Conservation (phyloP, 2,888 invertebrate species). For the Junonia oenone region DNA sequence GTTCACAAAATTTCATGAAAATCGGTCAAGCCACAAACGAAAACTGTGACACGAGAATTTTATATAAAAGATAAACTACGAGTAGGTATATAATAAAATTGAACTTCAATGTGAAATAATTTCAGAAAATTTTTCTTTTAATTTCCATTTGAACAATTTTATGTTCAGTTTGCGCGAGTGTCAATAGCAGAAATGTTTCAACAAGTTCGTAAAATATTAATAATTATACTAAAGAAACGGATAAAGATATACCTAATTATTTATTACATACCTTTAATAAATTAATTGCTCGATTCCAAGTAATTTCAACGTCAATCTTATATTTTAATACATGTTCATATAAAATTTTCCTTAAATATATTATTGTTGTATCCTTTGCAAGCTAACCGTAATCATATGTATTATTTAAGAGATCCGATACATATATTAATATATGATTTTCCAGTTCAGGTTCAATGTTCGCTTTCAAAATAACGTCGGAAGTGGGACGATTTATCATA, state of each 20-base stretch:
- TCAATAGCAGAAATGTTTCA: neutral
- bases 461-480: constrained; percentile 32
- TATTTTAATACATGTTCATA: neutral
- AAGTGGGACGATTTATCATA: constrained; percentile 14
- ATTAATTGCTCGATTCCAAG: neutral
- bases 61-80: too few relatives aligned
- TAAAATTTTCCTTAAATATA: neutral
- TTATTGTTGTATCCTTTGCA: constrained; percentile 11
- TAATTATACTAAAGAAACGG: neutral
- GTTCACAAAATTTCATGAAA: too few relatives aligned
- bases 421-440: constrained; percentile 37
- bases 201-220: neutral
- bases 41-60: too few relatives aligned
- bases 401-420: constrained; percentile 21
- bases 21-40: too few relatives aligned
- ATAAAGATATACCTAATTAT: neutral
- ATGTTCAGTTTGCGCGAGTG: constrained; percentile 4
- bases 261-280: neutral
- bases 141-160: neutral
- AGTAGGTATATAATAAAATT: too few relatives aligned
- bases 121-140: constrained; percentile 1
- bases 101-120: neutral
- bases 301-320: neutral
- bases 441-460: constrained; percentile 60
- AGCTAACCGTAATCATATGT: constrained; percentile 16